Conservation (phyloP, 2,113 vertebrate species). For the Podiceps cristatus region DNA sequence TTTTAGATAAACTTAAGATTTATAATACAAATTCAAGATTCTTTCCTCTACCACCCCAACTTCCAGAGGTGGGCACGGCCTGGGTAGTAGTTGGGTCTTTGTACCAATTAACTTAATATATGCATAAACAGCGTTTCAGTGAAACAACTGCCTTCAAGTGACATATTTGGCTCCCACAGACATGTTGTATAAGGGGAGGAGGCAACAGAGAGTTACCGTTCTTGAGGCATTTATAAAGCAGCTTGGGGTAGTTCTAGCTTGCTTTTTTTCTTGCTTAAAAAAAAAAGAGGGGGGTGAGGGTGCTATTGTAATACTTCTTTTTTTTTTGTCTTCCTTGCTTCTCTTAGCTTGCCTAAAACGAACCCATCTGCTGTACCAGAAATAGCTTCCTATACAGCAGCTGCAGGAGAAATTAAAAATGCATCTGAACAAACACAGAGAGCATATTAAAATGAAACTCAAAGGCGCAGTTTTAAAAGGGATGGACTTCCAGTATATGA, state of each 20-base stretch:
- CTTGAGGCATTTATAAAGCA: neutral
- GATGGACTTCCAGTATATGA: neutral
- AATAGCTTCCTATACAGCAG: conserved; percentile 44
- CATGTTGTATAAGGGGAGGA: neutral
- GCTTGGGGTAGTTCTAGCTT: neutral
- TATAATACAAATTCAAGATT: neutral
- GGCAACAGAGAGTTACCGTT: neutral
- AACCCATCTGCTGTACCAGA: conserved; percentile 43
- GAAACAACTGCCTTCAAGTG: neutral
- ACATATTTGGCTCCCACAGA: neutral
- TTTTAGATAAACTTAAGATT: neutral
- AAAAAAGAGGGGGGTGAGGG: neutral
- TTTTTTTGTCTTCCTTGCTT: neutral
- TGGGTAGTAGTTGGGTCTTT: neutral
- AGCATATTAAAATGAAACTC: conserved; percentile 37
- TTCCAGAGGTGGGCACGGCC: neutral
- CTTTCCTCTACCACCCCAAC: neutral
- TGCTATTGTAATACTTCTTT: neutral
- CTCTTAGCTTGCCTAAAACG: conserved; percentile 22
- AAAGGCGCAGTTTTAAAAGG: conserved; percentile 7
- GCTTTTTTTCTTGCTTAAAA: neutral
- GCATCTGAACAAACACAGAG: conserved; percentile 15
- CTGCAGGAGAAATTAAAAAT: conserved; percentile 39
- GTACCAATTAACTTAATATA: neutral
- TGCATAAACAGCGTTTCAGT: neutral